Percentiles rank a stretch among this genome's conserved stretches.
phyloP scores from a whole-genome alignment of 2,797 vertebrate genomes.

The Prunella strophiata region DNA sequence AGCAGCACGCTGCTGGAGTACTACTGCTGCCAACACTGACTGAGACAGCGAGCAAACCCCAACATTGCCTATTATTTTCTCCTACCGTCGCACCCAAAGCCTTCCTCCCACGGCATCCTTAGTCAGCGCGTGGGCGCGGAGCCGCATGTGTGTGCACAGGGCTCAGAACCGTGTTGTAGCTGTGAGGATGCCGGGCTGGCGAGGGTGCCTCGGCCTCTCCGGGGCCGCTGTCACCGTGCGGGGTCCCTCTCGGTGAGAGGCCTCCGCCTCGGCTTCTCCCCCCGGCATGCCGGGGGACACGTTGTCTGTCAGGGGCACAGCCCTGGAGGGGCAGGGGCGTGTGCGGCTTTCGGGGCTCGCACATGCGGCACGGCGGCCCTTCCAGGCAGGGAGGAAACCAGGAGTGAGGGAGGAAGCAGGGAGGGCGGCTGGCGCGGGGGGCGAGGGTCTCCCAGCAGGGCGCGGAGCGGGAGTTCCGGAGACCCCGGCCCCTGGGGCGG shows the following conservation, averaged over 20 bases:
- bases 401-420: not conserved
- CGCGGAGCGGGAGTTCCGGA: no score
- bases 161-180: not conserved
- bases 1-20: not conserved
- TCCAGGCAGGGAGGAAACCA: not conserved
- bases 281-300: not conserved
- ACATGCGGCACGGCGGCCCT: not conserved
- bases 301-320: not conserved
- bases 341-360: not conserved
- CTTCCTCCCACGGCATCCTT: constrained; percentile 31
- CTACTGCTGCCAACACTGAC: not conserved
- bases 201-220: not conserved
- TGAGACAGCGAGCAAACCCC: not conserved
- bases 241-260: not conserved
- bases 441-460: not conserved
- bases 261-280: not conserved
- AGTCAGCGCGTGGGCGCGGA: constrained; percentile 8
- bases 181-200: not conserved
- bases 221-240: not conserved
- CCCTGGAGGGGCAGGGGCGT: not conserved
- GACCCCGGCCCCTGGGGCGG: not conserved
- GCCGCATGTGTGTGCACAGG: not conserved
- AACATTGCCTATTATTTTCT: not conserved
- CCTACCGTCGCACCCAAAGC: constrained; percentile 30
- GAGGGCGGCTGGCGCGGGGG: not conserved